Evolutionary conservation across 2,888 invertebrate species (phyloP).

Genomic region (Acanthacorydalis orientalis): DNA sequence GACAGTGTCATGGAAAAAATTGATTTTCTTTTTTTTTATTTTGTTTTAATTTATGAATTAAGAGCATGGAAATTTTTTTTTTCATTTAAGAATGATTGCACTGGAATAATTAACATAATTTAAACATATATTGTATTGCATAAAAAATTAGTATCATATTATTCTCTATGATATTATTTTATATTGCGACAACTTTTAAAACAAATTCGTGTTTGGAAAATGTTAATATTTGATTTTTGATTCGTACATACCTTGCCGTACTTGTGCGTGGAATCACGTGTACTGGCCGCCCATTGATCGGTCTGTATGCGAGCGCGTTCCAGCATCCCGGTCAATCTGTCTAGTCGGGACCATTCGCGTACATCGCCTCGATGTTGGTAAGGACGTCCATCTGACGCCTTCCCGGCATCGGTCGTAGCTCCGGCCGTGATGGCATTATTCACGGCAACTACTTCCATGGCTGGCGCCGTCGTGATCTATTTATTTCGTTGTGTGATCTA

Average conservation of each 20-base stretch:
- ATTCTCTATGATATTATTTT: too few relatives aligned
- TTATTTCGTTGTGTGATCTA: not conserved
- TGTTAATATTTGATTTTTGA: too few relatives aligned
- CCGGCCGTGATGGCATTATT: constrained; percentile 16
- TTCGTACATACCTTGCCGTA: constrained; percentile 31
- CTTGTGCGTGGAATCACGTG: constrained; percentile 28
- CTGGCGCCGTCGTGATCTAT: constrained; percentile 1
- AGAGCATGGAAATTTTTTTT: too few relatives aligned
- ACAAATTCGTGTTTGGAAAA: too few relatives aligned
- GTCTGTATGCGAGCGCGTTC: constrained; percentile 35
- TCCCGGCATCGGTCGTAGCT: constrained; percentile 14
- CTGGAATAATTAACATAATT: too few relatives aligned
- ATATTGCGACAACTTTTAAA: too few relatives aligned
- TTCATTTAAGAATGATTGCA: too few relatives aligned
- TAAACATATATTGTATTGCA: too few relatives aligned
- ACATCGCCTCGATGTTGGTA: constrained; percentile 32
- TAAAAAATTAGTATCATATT: too few relatives aligned
- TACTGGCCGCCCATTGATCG: constrained; percentile 33
- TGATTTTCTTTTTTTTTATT: too few relatives aligned
- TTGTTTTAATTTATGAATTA: too few relatives aligned
- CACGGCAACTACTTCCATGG: constrained; percentile 24
- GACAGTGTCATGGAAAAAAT: too few relatives aligned
- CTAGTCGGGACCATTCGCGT: constrained; percentile 35
- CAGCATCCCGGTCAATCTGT: constrained; percentile 33
- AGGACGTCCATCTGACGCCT: constrained; percentile 20